Base-by-base conservation (phyloP, 2,113 vertebrate species). In the Corythaeola cristata region DNA sequence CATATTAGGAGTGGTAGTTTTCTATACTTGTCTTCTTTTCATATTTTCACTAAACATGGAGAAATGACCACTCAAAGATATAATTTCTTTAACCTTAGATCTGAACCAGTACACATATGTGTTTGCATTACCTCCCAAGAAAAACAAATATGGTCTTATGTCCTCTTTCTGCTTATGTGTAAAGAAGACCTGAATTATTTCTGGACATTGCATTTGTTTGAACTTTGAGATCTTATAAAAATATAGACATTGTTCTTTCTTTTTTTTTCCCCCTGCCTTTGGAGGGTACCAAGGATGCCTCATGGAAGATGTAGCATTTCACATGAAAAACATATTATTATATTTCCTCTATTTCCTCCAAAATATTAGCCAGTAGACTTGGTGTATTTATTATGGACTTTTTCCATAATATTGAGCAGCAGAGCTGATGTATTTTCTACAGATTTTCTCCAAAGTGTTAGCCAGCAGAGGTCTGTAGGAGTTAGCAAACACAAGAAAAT, bases 71-170 rank as follows among this genome's bases (percentile, higher is more conserved):
- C 45, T 37, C 21, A 85, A 26, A 81, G 7, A 56, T 18, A 28
- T 5, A 41, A 37, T 63, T 53, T 79, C 13, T 87, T 87, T 69
- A 30, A 64, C 8, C 6, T 68, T 59, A 33, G 7, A 39, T 47
- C 20, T 20, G 33, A 90, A 60, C 13, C 11, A 62, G 23, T 60
- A 44, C 15, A 78, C 78, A 41, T 4, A 32, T 55, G 55, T 28
- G 55, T 28, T 60, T 85, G 28, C 69, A 28, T 60, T 88, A 26
- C 4, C 12, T 69, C 5, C 22, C 15, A 56, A 60, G 17, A 81
- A 69, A 56, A 12, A 56, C 0, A 3, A 69, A 66, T 74, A 49
- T 23, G 0, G 20, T 59, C 53, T 76, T 35, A 59, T 1, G 3
- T 17, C 5, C 8, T 79, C n/a, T 59, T 74, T 76, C 39, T 50